Evolutionary conservation across 2,888 invertebrate genomes (phyloP), one percentile per base, ranked within the genome.

Genomic region (Amiota minor): DNA sequence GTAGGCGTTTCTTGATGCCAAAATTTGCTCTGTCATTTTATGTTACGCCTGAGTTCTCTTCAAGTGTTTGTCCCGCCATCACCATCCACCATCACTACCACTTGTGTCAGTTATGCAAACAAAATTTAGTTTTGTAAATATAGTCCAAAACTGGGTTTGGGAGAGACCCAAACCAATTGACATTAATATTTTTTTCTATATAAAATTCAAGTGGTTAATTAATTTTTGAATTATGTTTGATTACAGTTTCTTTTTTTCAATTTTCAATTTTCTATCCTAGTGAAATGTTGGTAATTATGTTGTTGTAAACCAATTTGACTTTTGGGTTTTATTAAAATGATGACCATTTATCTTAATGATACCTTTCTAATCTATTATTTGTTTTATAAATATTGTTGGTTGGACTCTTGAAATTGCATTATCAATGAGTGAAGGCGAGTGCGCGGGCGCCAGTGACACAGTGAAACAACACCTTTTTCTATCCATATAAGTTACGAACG

Each of bases 161-260:
- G 35, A 35, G 6, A 35, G 35, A 35, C 35, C 35, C 6, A 35
- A 35, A 35, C 35, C 35, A 35, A 35, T 80, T 77, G 73, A 78
- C 72, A 81, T 81, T 82, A 82, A 82, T 84, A 82, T 79, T 75
- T 74, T 74, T 73, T 35, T 6, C 6, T 35, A 35, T 6, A 71
- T 80, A 75, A 77, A 74, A 70, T 76, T 84, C 81, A 85, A 83
- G 83, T 85, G 79, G 80, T 83, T 85, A 85, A 85, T 83, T 85
- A 83, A 85, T 81, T 79, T 71, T 74, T 64, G 55, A 56, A 59
- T 70, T 59, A 20, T 11, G 10, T 62, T 64, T 59, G 18, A 20
- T 59, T 59, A 59, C 11, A 9, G n/a, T 59, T 59, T 59, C 20
- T 35, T 20, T 59, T 59, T 1, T 1, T 59, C 10, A 56, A 55